phyloP scores from a whole-genome alignment of 2,888 invertebrate species.

The Xanthostigma xanthostigma region DNA sequence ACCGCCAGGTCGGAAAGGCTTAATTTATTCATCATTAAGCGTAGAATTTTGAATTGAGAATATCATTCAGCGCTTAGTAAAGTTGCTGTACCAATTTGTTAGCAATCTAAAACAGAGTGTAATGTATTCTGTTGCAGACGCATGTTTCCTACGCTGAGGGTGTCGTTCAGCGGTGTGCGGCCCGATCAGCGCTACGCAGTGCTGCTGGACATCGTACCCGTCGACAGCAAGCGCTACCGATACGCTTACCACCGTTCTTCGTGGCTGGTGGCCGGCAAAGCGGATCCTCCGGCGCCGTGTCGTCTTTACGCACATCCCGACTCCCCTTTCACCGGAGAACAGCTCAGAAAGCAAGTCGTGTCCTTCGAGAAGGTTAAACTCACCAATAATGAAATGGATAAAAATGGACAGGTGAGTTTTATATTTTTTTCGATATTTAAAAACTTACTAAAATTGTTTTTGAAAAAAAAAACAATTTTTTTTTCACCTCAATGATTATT shows the following conservation, averaged over 20 bases:
- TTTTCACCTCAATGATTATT: too few species aligned
- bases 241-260: constrained; percentile 74
- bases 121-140: constrained; percentile 38
- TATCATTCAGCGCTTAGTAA: not conserved
- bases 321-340: constrained; percentile 65
- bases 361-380: constrained; percentile 74
- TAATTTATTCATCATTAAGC: too few species aligned
- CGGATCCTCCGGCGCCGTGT: constrained; percentile 58
- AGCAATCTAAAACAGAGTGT: constrained; percentile 15
- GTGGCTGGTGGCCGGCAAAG: constrained; percentile 71
- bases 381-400: constrained; percentile 72
- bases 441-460: too few species aligned
- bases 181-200: constrained; percentile 55
- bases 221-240: constrained; percentile 62
- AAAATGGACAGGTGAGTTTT: constrained; percentile 51
- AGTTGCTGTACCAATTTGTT: constrained; percentile 18
- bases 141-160: constrained; percentile 69
- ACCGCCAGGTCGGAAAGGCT: too few species aligned
- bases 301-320: constrained; percentile 66
- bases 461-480: too few species aligned
- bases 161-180: constrained; percentile 54
- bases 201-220: constrained; percentile 64
- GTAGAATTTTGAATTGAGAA: too few species aligned
- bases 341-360: constrained; percentile 61
- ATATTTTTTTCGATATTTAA: constrained; percentile 5